Percentiles rank a stretch among this genome's conserved stretches.
These are phyloP conservation scores for Entomyzon cyanotis DNA, from an alignment of 2,113 vertebrate species.

Conservation along the genomic window DNA sequence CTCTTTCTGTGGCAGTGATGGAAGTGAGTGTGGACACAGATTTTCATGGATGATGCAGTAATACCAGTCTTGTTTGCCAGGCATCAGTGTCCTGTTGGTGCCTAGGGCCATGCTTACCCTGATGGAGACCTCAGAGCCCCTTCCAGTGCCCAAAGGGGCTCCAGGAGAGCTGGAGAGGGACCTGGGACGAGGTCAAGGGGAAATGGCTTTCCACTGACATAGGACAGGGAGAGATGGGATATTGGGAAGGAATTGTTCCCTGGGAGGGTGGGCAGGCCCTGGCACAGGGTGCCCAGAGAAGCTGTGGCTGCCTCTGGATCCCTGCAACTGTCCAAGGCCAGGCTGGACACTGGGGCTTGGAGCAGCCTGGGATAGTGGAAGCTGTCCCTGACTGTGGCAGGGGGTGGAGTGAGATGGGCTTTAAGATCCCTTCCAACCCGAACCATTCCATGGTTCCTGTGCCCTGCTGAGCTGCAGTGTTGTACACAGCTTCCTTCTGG, in stretches of 20 bases:
- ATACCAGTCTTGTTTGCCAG: not conserved
- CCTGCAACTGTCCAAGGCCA: not conserved
- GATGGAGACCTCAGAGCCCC: not conserved
- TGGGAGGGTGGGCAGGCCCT: rapidly evolving
- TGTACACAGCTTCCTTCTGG: not conserved
- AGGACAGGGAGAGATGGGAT: rapidly evolving
- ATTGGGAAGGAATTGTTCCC: rapidly evolving
- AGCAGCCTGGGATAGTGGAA: rapidly evolving
- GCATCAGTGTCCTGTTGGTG: not conserved
- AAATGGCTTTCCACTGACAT: not conserved
- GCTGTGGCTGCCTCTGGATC: not conserved
- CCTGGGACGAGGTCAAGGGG: not conserved
- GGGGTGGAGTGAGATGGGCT: rapidly evolving
- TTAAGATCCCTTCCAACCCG: not conserved
- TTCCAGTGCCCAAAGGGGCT: not conserved
- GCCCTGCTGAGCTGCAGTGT: not conserved
- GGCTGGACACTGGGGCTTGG: rapidly evolving
- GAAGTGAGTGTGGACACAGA: not conserved
- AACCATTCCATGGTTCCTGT: not conserved
- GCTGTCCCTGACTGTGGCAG: not conserved
- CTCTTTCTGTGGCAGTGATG: not conserved
- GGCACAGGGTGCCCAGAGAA: not conserved
- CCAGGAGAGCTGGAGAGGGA: not conserved
- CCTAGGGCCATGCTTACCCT: not conserved
- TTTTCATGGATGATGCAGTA: not conserved